phyloP scores from a whole-genome alignment of 2,113 vertebrate species.

The Xiphophorus couchianus region DNA sequence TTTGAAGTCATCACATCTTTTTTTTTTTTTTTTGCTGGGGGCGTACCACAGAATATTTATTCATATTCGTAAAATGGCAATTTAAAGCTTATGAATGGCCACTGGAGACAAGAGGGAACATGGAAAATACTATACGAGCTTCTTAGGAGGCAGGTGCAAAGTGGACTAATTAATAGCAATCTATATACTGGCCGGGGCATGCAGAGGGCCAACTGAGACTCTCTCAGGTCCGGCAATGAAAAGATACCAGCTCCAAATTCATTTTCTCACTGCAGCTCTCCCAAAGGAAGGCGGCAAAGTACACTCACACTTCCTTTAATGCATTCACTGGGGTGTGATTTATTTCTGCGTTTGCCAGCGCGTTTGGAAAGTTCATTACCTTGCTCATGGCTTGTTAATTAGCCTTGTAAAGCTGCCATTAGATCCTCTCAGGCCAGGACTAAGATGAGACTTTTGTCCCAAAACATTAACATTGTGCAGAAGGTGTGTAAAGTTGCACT shows the following conservation, averaged over 20 bases:
- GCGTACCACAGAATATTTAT: slow-evolving; percentile 71
- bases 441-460: slow-evolving; percentile 76
- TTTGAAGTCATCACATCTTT: slow-evolving; percentile 51
- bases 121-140: slow-evolving; percentile 68
- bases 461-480: slow-evolving; percentile 73
- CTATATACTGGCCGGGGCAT: slow-evolving; percentile 72
- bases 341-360: slow-evolving; percentile 79
- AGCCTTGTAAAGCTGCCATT: slow-evolving; percentile 80
- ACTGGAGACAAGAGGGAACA: slow-evolving; percentile 63
- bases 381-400: slow-evolving; percentile 82
- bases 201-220: slow-evolving; percentile 67
- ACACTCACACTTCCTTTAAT: slow-evolving; percentile 76
- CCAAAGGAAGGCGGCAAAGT: slow-evolving; percentile 71
- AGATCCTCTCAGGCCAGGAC: slow-evolving; percentile 73
- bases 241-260: slow-evolving; percentile 77
- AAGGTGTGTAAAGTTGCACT: slow-evolving; percentile 64
- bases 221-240: slow-evolving; percentile 79
- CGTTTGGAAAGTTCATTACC: slow-evolving; percentile 81
- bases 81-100: slow-evolving; percentile 62
- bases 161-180: slow-evolving; percentile 80
- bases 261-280: slow-evolving; percentile 74
- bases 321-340: slow-evolving; percentile 75
- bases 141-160: slow-evolving; percentile 76
- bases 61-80: slow-evolving; percentile 74
- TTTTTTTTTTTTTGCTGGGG: slow-evolving; percentile 42